Percentiles rank a stretch among this genome's conserved stretches.
Conservation (phyloP, 2,888 invertebrate species). For the Macrosiphum euphorbiae region DNA sequence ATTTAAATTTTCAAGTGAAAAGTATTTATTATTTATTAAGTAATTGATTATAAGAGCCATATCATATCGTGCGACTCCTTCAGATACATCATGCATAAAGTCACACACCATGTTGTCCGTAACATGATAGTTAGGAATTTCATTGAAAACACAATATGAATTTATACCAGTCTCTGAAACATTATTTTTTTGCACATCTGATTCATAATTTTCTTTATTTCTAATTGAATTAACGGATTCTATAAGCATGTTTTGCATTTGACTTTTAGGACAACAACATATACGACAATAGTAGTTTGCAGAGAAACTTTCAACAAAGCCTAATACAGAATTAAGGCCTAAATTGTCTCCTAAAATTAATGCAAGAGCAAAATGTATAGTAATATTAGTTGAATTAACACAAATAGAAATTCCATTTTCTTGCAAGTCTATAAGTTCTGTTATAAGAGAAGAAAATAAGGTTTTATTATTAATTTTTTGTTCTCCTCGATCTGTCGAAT, state of each 20-base stretch:
- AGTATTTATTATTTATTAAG: constrained; percentile 66
- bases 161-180: background rate
- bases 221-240: background rate
- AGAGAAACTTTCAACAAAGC: background rate
- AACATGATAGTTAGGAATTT: constrained; percentile 15
- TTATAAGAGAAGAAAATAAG: constrained; percentile 5
- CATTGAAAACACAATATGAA: constrained; percentile 21
- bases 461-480: background rate
- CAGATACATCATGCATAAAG: constrained; percentile 67
- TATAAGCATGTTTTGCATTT: background rate
- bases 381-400: background rate
- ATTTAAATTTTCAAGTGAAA: constrained; percentile 19
- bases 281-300: background rate
- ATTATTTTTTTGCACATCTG: background rate
- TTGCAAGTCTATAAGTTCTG: background rate
- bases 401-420: background rate
- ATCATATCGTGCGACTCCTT: constrained; percentile 67
- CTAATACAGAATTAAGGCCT: background rate
- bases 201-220: constrained; percentile 6
- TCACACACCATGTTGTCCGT: constrained; percentile 47
- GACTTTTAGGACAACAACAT: background rate
- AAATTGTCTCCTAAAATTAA: too few species aligned
- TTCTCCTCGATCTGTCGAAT: background rate
- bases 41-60: constrained; percentile 66
- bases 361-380: background rate